These are phyloP conservation scores for Unio delphinus DNA, from an alignment of 2,888 invertebrate species.

Conservation along the genomic window DNA sequence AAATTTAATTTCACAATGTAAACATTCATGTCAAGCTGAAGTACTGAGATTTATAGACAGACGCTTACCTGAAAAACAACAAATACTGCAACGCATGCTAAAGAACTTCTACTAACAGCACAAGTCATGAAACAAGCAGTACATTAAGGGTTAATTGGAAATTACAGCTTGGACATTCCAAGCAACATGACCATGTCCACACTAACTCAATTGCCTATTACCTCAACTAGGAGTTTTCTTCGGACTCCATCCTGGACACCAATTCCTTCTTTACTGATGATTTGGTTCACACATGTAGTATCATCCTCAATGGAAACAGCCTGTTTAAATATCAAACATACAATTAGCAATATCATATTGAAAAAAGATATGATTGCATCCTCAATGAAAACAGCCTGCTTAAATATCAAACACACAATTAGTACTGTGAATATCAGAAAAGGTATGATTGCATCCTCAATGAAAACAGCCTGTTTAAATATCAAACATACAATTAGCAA, in stretches of 20 bases:
- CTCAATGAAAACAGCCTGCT: slow-evolving; percentile 63
- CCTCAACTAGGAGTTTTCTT: slow-evolving; percentile 65
- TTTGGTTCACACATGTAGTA: slow-evolving; percentile 57
- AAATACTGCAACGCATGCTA: too few species aligned
- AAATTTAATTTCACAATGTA: too few species aligned
- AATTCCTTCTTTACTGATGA: slow-evolving; percentile 38
- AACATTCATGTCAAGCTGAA: too few species aligned
- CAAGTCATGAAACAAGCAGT: too few species aligned
- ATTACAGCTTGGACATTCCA: too few species aligned
- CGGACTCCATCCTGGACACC: slow-evolving; percentile 64
- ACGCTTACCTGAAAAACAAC: too few species aligned
- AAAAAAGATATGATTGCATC: slow-evolving; percentile 9
- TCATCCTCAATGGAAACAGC: slow-evolving; percentile 52
- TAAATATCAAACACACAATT: neutral
- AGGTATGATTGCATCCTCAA: slow-evolving; percentile 22
- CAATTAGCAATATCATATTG: too few species aligned
- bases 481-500: too few species aligned
- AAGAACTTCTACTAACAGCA: too few species aligned
- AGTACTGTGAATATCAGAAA: too few species aligned
- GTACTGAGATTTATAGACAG: too few species aligned
- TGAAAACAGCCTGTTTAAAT: slow-evolving; percentile 62
- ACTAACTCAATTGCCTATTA: slow-evolving; percentile 17
- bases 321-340: slow-evolving; percentile 47
- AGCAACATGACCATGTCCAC: neutral
- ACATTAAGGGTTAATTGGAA: neutral